Percentiles rank a stretch among this genome's conserved stretches.
These are phyloP conservation scores for Parnassius apollo DNA, from an alignment of 2,888 invertebrate genomes.

Conservation along the genomic window DNA sequence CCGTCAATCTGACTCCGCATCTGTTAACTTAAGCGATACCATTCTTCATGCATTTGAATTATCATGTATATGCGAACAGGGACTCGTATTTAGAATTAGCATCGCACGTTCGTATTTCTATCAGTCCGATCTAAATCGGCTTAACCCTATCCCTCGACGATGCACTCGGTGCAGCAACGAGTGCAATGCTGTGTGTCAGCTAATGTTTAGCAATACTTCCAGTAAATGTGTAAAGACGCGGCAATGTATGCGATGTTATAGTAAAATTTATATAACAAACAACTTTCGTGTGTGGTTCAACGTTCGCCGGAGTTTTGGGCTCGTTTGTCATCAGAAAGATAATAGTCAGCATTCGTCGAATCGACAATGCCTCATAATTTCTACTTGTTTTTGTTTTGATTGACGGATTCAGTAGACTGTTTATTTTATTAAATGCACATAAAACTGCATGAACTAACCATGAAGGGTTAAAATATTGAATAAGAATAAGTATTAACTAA, in stretches of 20 bases:
- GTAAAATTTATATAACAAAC: conserved; percentile 28
- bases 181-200: conserved; percentile 28
- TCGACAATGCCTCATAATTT: conserved; percentile 64
- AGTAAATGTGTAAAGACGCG: conserved; percentile 26
- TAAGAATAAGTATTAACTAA: too few relatives aligned
- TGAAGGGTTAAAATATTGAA: too few relatives aligned
- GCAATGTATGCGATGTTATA: conserved; percentile 45
- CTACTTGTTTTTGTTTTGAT: conserved; percentile 47
- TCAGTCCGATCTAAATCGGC: conserved; percentile 72
- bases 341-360: conserved; percentile 61
- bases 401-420: conserved; percentile 27
- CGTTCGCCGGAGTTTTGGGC: conserved; percentile 54
- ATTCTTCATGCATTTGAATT: conserved; percentile 53
- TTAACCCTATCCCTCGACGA: conserved; percentile 54
- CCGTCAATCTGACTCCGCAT: conserved; percentile 39
- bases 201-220: conserved; percentile 22
- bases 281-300: conserved; percentile 35
- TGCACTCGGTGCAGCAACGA: conserved; percentile 35
- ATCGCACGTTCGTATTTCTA: conserved; percentile 53
- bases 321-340: conserved; percentile 69
- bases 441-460: too few relatives aligned
- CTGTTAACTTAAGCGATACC: conserved; percentile 48
- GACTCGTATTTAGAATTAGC: conserved; percentile 68
- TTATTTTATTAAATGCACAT: too few relatives aligned
- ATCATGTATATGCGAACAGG: conserved; percentile 48